Evolutionary conservation across 1,140 invertebrate species (phyloP).

Genomic region (Goniozus legneri): DNA sequence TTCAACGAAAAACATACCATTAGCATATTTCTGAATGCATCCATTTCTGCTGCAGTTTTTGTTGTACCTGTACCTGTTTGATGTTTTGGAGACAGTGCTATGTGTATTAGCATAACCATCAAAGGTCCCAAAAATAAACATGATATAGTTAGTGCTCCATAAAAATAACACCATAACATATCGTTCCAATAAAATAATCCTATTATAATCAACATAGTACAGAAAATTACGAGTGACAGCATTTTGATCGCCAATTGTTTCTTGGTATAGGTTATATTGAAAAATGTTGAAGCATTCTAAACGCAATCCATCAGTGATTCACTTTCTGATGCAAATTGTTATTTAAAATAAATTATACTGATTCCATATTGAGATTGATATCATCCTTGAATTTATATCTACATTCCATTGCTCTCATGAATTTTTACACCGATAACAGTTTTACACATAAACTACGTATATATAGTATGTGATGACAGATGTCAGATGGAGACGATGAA

Average conservation of each 20-base stretch:
- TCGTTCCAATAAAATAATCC: conserved; percentile 25
- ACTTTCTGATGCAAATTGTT: too few relatives aligned
- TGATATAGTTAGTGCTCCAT: conserved; percentile 38
- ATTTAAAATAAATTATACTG: too few relatives aligned
- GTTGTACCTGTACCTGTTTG: conserved; percentile 51
- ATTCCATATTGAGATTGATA: too few relatives aligned
- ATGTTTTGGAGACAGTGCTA: conserved; percentile 54
- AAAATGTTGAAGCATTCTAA: too few relatives aligned
- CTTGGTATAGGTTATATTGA: too few relatives aligned
- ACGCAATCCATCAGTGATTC: too few relatives aligned
- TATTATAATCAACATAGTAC: conserved; percentile 6
- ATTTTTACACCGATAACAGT: too few relatives aligned
- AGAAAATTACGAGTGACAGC: conserved; percentile 3
- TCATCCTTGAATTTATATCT: too few relatives aligned
- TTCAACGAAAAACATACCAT: conserved; percentile 42
- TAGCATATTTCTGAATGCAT: conserved; percentile 52
- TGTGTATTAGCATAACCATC: conserved; percentile 50
- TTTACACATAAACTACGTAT: too few relatives aligned
- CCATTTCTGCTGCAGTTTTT: conserved; percentile 50
- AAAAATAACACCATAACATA: conserved; percentile 37
- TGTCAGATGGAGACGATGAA: too few relatives aligned
- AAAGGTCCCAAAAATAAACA: conserved; percentile 42
- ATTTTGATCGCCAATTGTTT: conserved; percentile 6
- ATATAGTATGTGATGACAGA: too few relatives aligned
- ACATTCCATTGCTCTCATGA: too few relatives aligned